Conservation (phyloP, 2,113 vertebrate species). For the Microcebus ravelobensis region DNA sequence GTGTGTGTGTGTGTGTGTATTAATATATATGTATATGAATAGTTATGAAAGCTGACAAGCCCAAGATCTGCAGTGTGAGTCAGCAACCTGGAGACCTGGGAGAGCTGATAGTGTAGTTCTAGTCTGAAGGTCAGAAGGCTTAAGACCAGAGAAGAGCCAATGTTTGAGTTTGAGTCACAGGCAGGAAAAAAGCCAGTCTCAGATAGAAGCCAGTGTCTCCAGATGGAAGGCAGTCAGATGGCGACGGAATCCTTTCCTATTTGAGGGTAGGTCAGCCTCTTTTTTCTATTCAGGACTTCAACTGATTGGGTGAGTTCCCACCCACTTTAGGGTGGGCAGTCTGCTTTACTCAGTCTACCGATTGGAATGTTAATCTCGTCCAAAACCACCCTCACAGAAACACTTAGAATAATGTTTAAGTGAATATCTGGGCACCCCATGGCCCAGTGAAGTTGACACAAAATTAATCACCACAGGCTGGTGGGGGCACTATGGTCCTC, state of each 20-base stretch:
- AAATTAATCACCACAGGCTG: too few species aligned
- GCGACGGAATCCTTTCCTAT: background rate
- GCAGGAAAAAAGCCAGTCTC: background rate
- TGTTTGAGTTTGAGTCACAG: background rate
- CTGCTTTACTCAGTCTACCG: background rate
- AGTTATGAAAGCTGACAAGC: background rate
- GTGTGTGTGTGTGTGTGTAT: background rate
- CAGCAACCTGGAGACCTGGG: background rate
- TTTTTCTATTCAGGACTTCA: background rate
- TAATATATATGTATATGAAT: background rate
- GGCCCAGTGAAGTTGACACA: background rate
- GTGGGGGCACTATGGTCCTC: background rate
- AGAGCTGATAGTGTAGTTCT: background rate
- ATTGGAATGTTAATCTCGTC: background rate
- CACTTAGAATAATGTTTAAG: background rate
- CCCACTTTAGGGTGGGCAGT: background rate
- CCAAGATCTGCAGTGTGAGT: background rate
- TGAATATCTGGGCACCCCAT: background rate
- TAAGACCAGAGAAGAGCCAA: background rate
- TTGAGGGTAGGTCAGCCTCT: background rate
- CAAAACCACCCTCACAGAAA: background rate
- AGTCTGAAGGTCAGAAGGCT: background rate
- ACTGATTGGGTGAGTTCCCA: background rate
- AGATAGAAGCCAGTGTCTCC: background rate
- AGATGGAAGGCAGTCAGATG: background rate